Base-by-base conservation (phyloP, 2,888 invertebrate genomes). In the Abrostola tripartita region DNA sequence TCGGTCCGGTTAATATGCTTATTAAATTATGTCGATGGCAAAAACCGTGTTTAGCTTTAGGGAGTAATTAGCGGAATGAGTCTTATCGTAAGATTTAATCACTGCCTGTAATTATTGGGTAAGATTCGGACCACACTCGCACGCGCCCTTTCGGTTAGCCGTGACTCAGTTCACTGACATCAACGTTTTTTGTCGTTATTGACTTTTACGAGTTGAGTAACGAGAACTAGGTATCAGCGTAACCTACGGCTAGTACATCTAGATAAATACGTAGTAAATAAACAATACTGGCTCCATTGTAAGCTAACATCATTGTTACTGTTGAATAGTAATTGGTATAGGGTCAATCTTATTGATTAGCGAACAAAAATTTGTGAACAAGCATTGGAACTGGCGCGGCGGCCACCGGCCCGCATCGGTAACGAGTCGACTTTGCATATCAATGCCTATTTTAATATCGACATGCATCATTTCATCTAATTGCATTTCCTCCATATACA, bases 11-110 rank as follows among this genome's bases (percentile, higher is more conserved):
- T 93, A 94, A 93, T 93, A 91, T 90, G 90, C 90, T 93, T 94
- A 94, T 94, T 93, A 94, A 92, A 92, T 93, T 92, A 91, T 89
- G 88, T 93, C 90, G 91, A 92, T 89, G 88, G 94, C 92, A 92
- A 94, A 93, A 94, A 91, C 88, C 83, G 86, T 81, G 86, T 92
- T 92, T 94, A 89, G 94, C 94, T 94, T 92, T 91, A 94, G 94
- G 94, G 94, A 94, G 94, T 94, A 94, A 94, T 94, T 94, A 94
- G 92, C 88, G 81, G 90, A 92, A 92, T 92, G 91, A 90, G 89
- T 86, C 88, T 92, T 92, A 93, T 94, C 92, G 86, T 80, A 76
- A 84, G 87, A 90, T 93, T 90, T 92, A 92, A 94, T 94, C 94
- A 91, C 89, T 84, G 88, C 76, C 83, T 87, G 85, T 94, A 94